Percentiles rank a stretch among this genome's conserved stretches.
Conservation (phyloP, 2,888 invertebrate genomes). For the Tenthredo distinguenda region DNA sequence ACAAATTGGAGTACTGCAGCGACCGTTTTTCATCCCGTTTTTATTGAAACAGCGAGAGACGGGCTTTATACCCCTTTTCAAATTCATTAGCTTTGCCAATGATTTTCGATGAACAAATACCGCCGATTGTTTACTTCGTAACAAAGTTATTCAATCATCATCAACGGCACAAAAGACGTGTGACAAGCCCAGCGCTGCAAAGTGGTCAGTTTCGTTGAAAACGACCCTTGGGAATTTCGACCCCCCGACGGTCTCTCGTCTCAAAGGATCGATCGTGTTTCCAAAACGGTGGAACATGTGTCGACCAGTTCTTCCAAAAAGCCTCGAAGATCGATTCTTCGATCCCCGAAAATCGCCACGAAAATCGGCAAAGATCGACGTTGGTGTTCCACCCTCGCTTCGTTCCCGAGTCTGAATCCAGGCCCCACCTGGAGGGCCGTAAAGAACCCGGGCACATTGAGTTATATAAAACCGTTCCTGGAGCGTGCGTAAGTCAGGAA, state of each 20-base stretch:
- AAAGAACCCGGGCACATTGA: slow-evolving; percentile 21
- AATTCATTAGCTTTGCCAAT: slow-evolving; percentile 35
- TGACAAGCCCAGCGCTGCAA: background rate
- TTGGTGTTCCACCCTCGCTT: background rate
- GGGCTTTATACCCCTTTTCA: background rate
- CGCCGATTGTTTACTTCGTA: background rate
- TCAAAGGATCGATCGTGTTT: too few relatives aligned
- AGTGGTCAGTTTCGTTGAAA: background rate
- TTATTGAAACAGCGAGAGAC: slow-evolving; percentile 14
- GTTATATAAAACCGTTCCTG: slow-evolving; percentile 26
- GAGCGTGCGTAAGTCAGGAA: slow-evolving; percentile 12
- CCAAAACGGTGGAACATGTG: too few relatives aligned
- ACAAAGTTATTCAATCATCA: slow-evolving; percentile 12
- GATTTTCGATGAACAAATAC: slow-evolving; percentile 17
- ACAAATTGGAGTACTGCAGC: slow-evolving; percentile 26
- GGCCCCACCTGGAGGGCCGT: slow-evolving; percentile 17
- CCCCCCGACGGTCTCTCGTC: background rate
- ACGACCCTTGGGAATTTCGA: background rate
- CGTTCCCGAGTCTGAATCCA: background rate
- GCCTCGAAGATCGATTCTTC: too few relatives aligned
- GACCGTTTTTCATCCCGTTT: slow-evolving; percentile 9
- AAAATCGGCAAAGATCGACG: background rate
- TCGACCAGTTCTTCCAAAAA: too few relatives aligned
- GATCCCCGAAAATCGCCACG: background rate
- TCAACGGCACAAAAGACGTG: background rate